Evolutionary conservation across 2,113 vertebrate genomes (phyloP).

Genomic region (Xiphophorus maculatus): DNA sequence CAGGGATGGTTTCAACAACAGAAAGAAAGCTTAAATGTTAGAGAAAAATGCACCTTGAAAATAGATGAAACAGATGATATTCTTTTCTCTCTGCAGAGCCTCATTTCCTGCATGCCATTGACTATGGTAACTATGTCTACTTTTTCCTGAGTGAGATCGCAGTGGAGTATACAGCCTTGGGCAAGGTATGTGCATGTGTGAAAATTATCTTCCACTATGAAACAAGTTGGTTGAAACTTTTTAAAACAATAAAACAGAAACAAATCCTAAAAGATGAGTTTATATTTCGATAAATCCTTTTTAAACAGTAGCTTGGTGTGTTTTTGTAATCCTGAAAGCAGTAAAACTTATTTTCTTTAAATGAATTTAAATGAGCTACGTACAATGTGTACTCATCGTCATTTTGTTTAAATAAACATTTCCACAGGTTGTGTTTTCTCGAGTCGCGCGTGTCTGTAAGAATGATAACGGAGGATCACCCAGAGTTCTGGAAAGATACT

Average conservation of each 20-base stretch:
- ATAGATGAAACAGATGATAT: not conserved
- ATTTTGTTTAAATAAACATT: too few species aligned
- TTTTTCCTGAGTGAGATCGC: constrained; percentile 94
- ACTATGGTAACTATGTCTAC: constrained; percentile 88
- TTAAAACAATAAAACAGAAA: not conserved
- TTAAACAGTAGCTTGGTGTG: not conserved
- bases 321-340: not conserved
- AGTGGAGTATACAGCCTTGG: constrained; percentile 86
- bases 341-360: too few species aligned
- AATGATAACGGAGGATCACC: constrained; percentile 91
- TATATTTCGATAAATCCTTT: not conserved
- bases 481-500: constrained; percentile 89
- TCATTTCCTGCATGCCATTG: constrained; percentile 87
- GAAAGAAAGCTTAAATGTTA: not conserved
- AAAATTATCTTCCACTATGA: not conserved
- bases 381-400: too few species aligned
- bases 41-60: constrained; percentile 1
- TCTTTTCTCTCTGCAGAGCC: constrained; percentile 80
- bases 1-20: not conserved
- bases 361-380: not conserved
- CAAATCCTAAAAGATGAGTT: not conserved
- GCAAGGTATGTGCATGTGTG: constrained; percentile 81
- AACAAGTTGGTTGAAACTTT: not conserved
- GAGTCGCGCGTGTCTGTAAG: constrained; percentile 91
- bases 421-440: constrained; percentile 87